Base-by-base conservation (phyloP, 2,797 vertebrate genomes). In the Luscinia luscinia region DNA sequence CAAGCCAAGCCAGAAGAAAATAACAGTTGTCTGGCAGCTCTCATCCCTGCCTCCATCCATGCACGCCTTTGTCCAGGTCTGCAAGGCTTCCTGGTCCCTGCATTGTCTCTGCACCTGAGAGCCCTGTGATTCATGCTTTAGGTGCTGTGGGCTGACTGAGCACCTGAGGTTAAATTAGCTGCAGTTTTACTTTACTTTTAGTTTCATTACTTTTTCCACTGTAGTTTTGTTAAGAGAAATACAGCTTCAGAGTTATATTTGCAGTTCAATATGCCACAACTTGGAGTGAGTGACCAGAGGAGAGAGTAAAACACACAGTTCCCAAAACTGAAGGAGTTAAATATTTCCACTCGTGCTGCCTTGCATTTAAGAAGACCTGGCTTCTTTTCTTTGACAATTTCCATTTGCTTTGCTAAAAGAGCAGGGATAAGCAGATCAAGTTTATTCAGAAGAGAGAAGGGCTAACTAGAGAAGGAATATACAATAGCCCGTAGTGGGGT, bases 1-100 rank as follows among this genome's bases (percentile, higher is more conserved):
- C 40, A 23, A 49, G 86, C 48, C 79, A 85, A 94, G 73, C 40
- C 87, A 62, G 58, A 89, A 91, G 77, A 55, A 85, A 91, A 46
- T 58, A 74, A 63, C 4, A 83, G 61, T 26, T 91, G 79, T 75
- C 76, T 91, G 84, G 66, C 68, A 78, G 38, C 20, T 89, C 59
- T 46, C 34, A 57, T 34, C 38, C n/a, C 49, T 75, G 40, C 38
- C 43, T 92, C 55, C n/a, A 59, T 61, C 51, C 58, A 12, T 9
- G 15, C 21, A 27, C 0, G 4, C 16, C 45, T 73, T 26, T 40
- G 12, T 34, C 63, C 62, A 67, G 36, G n/a, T 74, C 73, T 86
- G 45, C 57, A 77, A 21, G 27, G 58, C 52, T 77, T 58, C 46
- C 66, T 66, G 40, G 34, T 64, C 16, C 54, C 67, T 55, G 15